Evolutionary conservation across 2,888 invertebrate genomes (phyloP), one percentile per base, ranked within the genome.

Genomic region (Rutpela maculata): DNA sequence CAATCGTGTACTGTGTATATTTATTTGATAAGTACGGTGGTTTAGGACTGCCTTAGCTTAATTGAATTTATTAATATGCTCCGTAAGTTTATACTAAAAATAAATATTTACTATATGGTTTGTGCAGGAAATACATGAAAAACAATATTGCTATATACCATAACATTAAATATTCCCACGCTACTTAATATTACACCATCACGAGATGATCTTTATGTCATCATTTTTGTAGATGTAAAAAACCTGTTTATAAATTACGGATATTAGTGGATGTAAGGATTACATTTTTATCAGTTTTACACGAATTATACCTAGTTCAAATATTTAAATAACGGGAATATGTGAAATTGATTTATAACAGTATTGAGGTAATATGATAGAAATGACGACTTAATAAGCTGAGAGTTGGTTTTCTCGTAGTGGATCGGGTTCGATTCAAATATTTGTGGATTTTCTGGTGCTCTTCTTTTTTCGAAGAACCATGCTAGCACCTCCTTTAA

Each of bases 121-220:
- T 50, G 6, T 50, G 50, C n/a, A 50, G 50, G 50, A 50, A 50
- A 50, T n/a, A 50, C 4, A 43, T 43, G 43, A 43, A 43, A 50
- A 50, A 50, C 50, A 50, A 50, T 15, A n/a, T n/a, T n/a, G 50
- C 50, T 17, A n/a, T 50, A 50, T 7, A 50, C 0, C n/a, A 50
- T n/a, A n/a, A 50, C 4, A 50, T 50, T n/a, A 50, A 43, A 50
- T 50, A 3, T 50, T 50, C 50, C 50, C 50, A 50, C 50, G 50
- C 50, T 50, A 35, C 31, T 43, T 15, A 50, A 50, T n/a, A n/a
- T n/a, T 50, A 50, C 50, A 50, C 50, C 50, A 50, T 50, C 50
- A 35, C 31, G 50, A 50, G 50, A 50, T 50, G n/a, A n/a, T 50
- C 4, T 50, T 50, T 50, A 6, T 50, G 50, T 50, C 50, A 50